Evolutionary conservation across 2,113 vertebrate genomes (phyloP).

Genomic region (Hippopotamus amphibius): DNA sequence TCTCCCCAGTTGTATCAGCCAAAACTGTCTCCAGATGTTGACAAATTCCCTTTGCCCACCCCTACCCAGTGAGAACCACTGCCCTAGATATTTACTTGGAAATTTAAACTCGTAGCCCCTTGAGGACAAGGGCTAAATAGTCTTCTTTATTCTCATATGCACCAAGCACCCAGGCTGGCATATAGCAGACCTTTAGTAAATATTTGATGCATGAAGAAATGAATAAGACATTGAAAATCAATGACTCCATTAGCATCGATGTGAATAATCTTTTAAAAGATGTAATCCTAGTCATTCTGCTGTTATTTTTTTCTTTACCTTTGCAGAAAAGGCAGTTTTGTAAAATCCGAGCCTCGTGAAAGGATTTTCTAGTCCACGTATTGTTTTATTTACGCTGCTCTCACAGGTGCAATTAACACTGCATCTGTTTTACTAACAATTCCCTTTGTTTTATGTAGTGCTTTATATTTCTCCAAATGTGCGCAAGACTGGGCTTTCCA

Average conservation of each 20-base stretch:
- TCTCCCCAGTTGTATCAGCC: not conserved
- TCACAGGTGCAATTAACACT: constrained; percentile 72
- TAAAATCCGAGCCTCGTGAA: constrained; percentile 48
- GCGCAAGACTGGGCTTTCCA: not conserved
- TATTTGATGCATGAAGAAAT: constrained; percentile 11
- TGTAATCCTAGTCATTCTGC: constrained; percentile 18
- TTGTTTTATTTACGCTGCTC: constrained; percentile 72
- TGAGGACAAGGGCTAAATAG: not conserved
- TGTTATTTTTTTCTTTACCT: constrained; percentile 49
- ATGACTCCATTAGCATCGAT: constrained; percentile 39
- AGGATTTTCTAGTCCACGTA: constrained; percentile 7
- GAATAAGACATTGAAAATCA: constrained; percentile 41
- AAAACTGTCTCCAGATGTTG: not conserved
- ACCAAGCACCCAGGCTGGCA: not conserved
- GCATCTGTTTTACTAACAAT: constrained; percentile 76
- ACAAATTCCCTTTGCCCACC: not conserved
- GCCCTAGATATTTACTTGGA: not conserved
- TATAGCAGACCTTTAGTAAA: constrained; percentile 20
- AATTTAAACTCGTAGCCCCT: not conserved
- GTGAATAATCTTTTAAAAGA: constrained; percentile 31
- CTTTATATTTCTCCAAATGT: constrained; percentile 61
- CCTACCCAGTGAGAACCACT: not conserved
- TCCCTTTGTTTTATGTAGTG: constrained; percentile 62
- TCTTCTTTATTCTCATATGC: not conserved
- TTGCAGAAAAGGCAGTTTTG: constrained; percentile 48